Percentiles rank a stretch among this genome's conserved stretches.
Evolutionary conservation across 1,140 invertebrate species (phyloP).

Genomic region (Aphis gossypii): DNA sequence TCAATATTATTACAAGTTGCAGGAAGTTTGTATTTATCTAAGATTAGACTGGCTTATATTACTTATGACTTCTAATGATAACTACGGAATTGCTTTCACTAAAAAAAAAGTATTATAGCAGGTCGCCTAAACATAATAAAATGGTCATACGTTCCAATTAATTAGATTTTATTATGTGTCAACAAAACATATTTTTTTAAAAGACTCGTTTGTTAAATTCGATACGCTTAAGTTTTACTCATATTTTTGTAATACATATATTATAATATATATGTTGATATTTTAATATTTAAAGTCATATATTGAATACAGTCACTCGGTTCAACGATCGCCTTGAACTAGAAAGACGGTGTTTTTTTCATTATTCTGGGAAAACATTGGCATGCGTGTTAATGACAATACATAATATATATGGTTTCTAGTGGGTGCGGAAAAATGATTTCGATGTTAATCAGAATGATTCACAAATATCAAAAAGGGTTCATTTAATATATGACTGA

Average conservation of each 20-base stretch:
- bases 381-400: neutral
- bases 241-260: neutral
- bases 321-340: neutral
- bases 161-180: neutral
- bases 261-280: neutral
- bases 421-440: neutral
- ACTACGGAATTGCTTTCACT: neutral
- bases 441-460: neutral
- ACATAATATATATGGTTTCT: neutral
- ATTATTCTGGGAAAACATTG: neutral
- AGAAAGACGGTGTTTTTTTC: neutral
- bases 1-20: neutral
- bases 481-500: neutral
- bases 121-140: neutral
- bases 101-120: neutral
- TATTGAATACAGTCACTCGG: neutral
- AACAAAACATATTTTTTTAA: neutral
- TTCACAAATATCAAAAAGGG: neutral
- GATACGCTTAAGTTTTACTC: neutral
- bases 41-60: neutral
- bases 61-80: neutral
- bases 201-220: neutral
- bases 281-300: slow-evolving; percentile 1
- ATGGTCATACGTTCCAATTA: neutral
- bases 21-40: neutral